Evolutionary conservation across 2,797 vertebrate genomes (phyloP).

Genomic region (Phyllotis vaccarum): DNA sequence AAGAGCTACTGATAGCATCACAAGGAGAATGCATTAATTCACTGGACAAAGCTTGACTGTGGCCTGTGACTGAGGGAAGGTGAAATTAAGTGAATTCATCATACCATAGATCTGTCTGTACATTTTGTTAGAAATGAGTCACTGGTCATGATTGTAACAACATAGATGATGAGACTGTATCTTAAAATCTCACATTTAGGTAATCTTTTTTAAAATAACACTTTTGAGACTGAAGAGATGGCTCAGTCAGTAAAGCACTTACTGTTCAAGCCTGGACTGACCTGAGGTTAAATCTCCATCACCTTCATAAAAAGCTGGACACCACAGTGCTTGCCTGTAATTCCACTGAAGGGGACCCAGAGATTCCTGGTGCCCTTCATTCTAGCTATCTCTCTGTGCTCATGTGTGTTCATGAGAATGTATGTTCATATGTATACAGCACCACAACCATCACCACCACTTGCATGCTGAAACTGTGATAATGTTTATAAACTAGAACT

Average conservation of each 20-base stretch:
- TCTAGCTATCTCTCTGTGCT: neutral
- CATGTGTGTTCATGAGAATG: neutral
- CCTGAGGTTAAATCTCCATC: neutral
- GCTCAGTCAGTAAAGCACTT: neutral
- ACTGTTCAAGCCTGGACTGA: neutral
- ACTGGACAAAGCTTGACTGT: neutral
- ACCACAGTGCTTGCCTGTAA: neutral
- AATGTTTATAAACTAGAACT: neutral
- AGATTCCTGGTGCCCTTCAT: neutral
- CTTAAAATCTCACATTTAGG: neutral
- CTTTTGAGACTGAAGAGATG: neutral
- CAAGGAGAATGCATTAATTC: neutral
- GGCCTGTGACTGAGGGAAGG: neutral
- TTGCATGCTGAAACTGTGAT: neutral
- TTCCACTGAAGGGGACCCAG: neutral
- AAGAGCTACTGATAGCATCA: neutral
- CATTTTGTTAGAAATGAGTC: neutral
- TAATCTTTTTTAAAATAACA: neutral
- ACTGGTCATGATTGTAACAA: neutral
- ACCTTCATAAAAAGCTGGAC: neutral
- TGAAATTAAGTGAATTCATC: neutral
- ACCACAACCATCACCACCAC: neutral
- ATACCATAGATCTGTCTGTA: neutral
- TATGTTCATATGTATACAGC: neutral
- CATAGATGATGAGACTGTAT: neutral